A percentile compares a stretch with the other conserved stretches of the same genome.
Conservation (phyloP, 2,797 vertebrate species). For the Bovichtus diacanthus region DNA sequence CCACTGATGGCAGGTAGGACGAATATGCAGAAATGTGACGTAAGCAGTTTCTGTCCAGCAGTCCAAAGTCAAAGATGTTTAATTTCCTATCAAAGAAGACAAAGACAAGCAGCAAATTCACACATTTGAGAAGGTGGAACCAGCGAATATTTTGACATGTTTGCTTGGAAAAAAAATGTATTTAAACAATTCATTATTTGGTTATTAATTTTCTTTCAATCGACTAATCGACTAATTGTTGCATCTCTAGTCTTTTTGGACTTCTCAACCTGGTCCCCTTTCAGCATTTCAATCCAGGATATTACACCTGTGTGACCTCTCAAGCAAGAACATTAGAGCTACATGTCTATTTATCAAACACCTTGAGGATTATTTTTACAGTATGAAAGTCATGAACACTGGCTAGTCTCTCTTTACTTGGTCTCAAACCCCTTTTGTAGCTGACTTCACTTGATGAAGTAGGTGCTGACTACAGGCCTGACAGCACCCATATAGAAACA, state of each 20-base stretch:
- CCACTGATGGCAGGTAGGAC: not conserved
- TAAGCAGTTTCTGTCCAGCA: not conserved
- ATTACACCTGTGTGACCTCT: constrained; percentile 6
- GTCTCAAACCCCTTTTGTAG: not conserved
- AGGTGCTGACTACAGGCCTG: constrained; percentile 36
- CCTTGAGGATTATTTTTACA: not conserved
- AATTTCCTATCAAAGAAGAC: not conserved
- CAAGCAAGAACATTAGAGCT: not conserved
- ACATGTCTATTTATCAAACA: not conserved
- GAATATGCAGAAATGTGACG: not conserved
- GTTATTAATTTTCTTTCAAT: not conserved
- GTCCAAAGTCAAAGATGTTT: not conserved
- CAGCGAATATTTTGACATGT: not conserved
- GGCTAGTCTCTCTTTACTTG: not conserved
- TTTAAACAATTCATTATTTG: not conserved
- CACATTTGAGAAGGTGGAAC: not conserved
- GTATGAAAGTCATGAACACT: constrained; percentile 3
- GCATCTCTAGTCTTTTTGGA: not conserved
- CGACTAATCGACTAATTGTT: not conserved
- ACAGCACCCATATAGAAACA: constrained; percentile 27
- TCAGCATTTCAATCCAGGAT: not conserved
- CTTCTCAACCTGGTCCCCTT: not conserved
- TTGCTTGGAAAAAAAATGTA: not conserved
- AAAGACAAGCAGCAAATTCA: not conserved
- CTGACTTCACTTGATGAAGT: constrained; percentile 33